Percentiles rank a stretch among this genome's conserved stretches.
These are phyloP conservation scores for Parus major DNA, from an alignment of 2,113 vertebrate species.

Conservation along the genomic window DNA sequence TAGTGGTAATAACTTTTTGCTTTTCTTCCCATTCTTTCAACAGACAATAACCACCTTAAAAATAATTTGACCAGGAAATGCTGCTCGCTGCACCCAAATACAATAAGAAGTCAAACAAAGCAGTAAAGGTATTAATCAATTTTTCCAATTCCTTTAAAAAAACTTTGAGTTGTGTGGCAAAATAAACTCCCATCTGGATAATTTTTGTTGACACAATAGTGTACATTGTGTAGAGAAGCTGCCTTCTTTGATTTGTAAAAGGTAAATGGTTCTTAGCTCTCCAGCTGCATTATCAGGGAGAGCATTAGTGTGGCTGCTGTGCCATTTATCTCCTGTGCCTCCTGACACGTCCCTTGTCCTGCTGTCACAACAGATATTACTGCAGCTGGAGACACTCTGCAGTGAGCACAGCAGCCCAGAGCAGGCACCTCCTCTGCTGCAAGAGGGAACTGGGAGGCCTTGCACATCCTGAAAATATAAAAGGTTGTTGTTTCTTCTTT, in stretches of 20 bases:
- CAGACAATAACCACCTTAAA: background rate
- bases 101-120: background rate
- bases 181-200: background rate
- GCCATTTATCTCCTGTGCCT: conserved; percentile 24
- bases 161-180: background rate
- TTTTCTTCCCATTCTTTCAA: background rate
- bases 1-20: no score
- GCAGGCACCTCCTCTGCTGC: background rate
- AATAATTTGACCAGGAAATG: background rate
- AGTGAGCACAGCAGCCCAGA: background rate
- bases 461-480: background rate
- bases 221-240: background rate
- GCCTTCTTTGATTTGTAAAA: background rate
- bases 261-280: background rate
- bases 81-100: background rate
- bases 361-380: conserved; percentile 35
- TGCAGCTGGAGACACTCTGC: background rate
- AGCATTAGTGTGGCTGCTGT: background rate
- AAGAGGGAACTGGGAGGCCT: background rate
- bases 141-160: background rate
- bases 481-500: background rate
- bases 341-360: background rate
- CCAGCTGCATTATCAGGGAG: background rate
- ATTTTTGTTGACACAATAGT: background rate
- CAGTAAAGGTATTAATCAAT: background rate